Evolutionary conservation across 2,113 vertebrate species (phyloP), one percentile per base, ranked within the genome.

Genomic region (Maccullochella peelii): DNA sequence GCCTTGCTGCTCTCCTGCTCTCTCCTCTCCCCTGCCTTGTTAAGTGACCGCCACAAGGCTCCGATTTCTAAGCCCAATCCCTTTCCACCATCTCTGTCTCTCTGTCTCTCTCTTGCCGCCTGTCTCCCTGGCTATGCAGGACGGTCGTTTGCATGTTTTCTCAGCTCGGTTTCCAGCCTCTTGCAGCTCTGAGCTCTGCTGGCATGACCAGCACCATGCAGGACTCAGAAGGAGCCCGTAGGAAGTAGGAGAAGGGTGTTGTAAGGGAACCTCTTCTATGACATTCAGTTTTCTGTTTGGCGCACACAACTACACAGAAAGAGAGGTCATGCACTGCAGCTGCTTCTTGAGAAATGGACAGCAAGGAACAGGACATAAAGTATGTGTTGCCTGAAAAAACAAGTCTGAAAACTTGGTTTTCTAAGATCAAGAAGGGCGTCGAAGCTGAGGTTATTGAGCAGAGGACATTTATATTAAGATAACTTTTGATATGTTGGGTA

Each of bases 1-100:
- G 71, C 74, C 61, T 80, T 77, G 73, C 67, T 78, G 63, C 77
- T 79, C 63, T 81, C 50, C 40, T 59, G 36, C 59, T 90, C 75
- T 76, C 57, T 62, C 72, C 42, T 75, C 72, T 67, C 59, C 79
- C 62, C 73, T 66, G 74, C 59, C 85, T 89, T 73, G 87, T 91
- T 87, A 91, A 89, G 72, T 74, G 86, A 70, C 78, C 44, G 80
- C 89, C 79, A 74, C 69, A 42, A 89, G 79, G 71, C 88, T 86
- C 47, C 81, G 25, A 70, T 70, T 78, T 74, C 59, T 44, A 40
- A 83, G 36, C 67, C 42, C 65, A 73, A 15, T 80, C 79, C 73
- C 72, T 72, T 42, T 68, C 55, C 57, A 68, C 68, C 62, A 61
- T 73, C 52, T 54, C 68, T 82, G 16, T n/a, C 50, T 62, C 38